Conservation (phyloP, 2,113 vertebrate species). For the Psilopsiagon aymara region DNA sequence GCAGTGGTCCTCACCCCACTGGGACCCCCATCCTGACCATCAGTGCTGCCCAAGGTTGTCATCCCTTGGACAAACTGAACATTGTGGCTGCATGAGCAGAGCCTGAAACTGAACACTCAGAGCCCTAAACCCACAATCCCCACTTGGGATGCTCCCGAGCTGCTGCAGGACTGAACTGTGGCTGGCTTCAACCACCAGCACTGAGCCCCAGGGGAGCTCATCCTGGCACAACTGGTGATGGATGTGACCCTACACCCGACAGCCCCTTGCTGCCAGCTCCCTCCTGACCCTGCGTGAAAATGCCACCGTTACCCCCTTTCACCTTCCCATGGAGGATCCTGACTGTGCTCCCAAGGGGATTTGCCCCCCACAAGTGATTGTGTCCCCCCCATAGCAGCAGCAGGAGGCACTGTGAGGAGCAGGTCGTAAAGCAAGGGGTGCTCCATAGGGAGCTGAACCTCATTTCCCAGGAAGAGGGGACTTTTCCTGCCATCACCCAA, state of each 20-base stretch:
- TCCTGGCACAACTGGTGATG: fast-evolving
- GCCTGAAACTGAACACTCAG: background rate
- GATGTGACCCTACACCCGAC: fast-evolving
- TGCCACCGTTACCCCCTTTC: background rate
- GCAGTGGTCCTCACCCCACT: fast-evolving
- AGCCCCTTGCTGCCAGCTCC: background rate
- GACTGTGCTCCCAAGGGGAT: background rate
- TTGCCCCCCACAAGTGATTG: fast-evolving
- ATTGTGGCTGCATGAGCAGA: fast-evolving
- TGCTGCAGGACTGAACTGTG: fast-evolving
- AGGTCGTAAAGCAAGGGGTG: background rate
- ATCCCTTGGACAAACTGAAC: background rate
- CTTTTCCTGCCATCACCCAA: background rate
- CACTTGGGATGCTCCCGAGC: background rate
- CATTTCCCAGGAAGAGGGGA: fast-evolving
- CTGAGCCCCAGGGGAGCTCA: background rate
- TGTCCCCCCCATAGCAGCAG: no score
- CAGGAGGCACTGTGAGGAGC: fast-evolving
- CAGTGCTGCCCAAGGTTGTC: fast-evolving
- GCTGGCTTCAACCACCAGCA: fast-evolving
- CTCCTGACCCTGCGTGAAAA: background rate
- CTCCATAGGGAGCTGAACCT: background rate
- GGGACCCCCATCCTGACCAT: background rate
- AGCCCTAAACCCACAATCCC: fast-evolving
- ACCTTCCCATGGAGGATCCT: background rate